These are phyloP conservation scores for Lycodopsis pacificus DNA, from an alignment of 2,797 vertebrate species.

Conservation along the genomic window DNA sequence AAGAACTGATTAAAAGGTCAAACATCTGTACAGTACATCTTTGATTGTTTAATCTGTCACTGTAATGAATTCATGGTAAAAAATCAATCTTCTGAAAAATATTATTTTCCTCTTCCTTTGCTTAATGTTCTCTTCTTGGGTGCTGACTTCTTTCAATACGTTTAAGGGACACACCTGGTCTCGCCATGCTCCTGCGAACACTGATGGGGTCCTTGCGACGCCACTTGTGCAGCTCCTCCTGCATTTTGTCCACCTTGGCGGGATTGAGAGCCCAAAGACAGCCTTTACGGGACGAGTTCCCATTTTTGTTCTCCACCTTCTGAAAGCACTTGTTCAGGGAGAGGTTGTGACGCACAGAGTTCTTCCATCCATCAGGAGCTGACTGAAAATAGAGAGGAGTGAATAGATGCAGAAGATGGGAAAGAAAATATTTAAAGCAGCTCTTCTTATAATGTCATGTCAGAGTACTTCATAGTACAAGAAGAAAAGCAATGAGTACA, in stretches of 20 bases:
- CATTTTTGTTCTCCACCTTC: constrained; percentile 96
- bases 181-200: constrained; percentile 97
- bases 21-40: background rate
- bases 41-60: background rate
- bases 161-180: constrained; percentile 86
- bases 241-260: constrained; percentile 97
- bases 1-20: background rate
- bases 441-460: background rate
- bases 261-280: constrained; percentile 98
- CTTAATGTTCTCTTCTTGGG: background rate
- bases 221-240: constrained; percentile 98
- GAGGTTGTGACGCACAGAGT: constrained; percentile 98
- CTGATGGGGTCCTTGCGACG: constrained; percentile 94
- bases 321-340: constrained; percentile 99
- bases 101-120: background rate
- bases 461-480: background rate
- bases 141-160: background rate
- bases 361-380: constrained; percentile 99
- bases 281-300: constrained; percentile 93
- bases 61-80: background rate
- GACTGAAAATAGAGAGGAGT: constrained; percentile 82
- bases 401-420: background rate
- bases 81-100: background rate
- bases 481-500: background rate
- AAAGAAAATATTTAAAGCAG: background rate